Base-by-base conservation (phyloP, 2,797 vertebrate species). In the Sitta carolinensis region DNA sequence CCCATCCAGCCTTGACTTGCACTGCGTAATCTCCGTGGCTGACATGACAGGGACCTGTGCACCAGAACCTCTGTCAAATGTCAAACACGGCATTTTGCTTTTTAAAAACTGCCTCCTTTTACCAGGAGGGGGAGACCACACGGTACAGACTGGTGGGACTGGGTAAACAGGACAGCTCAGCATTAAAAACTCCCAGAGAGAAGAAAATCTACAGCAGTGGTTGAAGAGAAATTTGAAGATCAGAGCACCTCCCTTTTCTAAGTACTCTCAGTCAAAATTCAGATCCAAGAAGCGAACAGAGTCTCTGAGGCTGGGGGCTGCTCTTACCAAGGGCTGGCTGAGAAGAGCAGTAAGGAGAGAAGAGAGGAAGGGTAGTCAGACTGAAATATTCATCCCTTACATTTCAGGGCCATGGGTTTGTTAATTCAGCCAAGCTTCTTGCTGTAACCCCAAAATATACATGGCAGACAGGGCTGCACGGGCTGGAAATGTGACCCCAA, bases 91-190 rank as follows among this genome's bases (percentile, higher is more conserved):
- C 45, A 10, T 80, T 89, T 90, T 73, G 45, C 43, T 75, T 55
- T 73, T 70, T 19, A 63, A 79, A 92, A 82, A 17, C 73, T 93
- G 80, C 93, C 27, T 70, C 13, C 51, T 90, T 72, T 75, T 48
- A 52, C 94, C 96, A 95, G 92, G 85, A 94, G 93, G 67, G 95
- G 94, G 96, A 97, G 95, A 94, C 79, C 85, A 95, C 84, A 93
- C 83, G 68, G 89, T 88, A 10, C 42, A 5, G 82, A 51, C 77
- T 70, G 63, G 18, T 74, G 66, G 38, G 55, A 84, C 57, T 16
- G 62, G 40, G 85, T 47, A 95, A 94, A 77, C 42, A 76, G 40
- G 57, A 32, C 34, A 68, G 30, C 43, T 18, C 32, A 30, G 45
- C 10, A 47, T 38, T 11, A 77, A 85, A 83, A 64, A 83, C 48